These are phyloP conservation scores for Urocitellus parryii DNA, from an alignment of 2,113 vertebrate species.

Conservation along the genomic window DNA sequence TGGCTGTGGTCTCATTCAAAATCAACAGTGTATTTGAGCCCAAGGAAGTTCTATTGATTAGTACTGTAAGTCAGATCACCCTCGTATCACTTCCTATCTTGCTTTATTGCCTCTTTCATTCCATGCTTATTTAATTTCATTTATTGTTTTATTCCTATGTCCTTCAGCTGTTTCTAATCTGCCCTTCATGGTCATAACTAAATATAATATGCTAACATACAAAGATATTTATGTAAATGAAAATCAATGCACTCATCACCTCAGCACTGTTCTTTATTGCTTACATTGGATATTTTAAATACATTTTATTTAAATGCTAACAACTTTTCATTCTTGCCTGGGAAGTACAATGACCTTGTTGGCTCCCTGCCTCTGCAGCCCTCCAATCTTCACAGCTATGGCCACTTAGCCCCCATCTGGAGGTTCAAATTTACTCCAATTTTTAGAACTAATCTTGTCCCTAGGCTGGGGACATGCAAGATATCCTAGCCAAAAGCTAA, in stretches of 20 bases:
- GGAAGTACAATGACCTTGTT: slow-evolving; percentile 65
- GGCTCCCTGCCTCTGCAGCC: slow-evolving; percentile 63
- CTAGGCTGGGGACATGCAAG: neutral
- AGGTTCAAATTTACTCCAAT: slow-evolving; percentile 55
- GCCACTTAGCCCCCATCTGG: slow-evolving; percentile 75
- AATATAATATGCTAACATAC: slow-evolving; percentile 61
- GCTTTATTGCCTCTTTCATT: slow-evolving; percentile 42
- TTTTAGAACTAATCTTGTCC: slow-evolving; percentile 70
- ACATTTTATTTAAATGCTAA: slow-evolving; percentile 58
- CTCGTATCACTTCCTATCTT: neutral
- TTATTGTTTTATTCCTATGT: slow-evolving; percentile 61
- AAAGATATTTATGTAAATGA: slow-evolving; percentile 75
- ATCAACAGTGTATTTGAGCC: neutral
- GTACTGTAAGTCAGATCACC: neutral
- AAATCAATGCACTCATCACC: slow-evolving; percentile 63
- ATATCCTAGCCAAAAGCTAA: slow-evolving; percentile 59
- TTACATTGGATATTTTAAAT: slow-evolving; percentile 65
- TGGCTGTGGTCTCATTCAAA: neutral
- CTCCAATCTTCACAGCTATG: slow-evolving; percentile 71
- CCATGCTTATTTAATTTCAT: slow-evolving; percentile 68
- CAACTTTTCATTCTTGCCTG: slow-evolving; percentile 64
- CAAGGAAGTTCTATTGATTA: neutral
- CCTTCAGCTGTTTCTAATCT: slow-evolving; percentile 70
- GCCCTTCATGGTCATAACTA: slow-evolving; percentile 58
- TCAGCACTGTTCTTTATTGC: slow-evolving; percentile 55